These are phyloP conservation scores for Listronotus bonariensis DNA, from an alignment of 1,140 invertebrate species.

Conservation along the genomic window DNA sequence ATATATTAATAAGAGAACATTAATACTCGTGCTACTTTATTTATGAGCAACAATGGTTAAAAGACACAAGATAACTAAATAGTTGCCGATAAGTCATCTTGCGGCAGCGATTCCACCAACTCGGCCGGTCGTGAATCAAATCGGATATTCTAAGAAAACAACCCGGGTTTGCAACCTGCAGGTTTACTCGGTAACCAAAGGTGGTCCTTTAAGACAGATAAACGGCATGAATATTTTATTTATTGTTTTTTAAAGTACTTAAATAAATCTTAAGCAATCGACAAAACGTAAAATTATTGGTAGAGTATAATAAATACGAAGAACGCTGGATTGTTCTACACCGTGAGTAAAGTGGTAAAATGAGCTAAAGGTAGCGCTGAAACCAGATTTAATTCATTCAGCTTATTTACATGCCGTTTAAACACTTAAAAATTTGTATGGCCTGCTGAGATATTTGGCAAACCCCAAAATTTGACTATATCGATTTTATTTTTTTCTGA, in stretches of 20 bases:
- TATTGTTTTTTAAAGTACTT: conserved; percentile 20
- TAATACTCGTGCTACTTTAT: neutral
- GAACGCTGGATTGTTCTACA: neutral
- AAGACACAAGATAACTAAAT: conserved; percentile 27
- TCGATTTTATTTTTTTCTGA: no score
- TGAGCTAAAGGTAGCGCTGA: no score
- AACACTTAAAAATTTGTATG: no score
- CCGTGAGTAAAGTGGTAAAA: neutral
- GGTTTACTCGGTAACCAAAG: conserved; percentile 21
- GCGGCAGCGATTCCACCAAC: conserved; percentile 21
- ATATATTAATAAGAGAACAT: no score
- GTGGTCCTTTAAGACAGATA: conserved; percentile 29
- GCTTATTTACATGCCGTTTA: no score
- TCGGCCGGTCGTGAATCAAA: conserved; percentile 28
- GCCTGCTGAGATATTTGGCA: no score
- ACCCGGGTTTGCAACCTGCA: conserved; percentile 29
- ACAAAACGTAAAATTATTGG: conserved; percentile 19
- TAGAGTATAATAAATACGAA: neutral
- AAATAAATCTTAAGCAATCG: conserved; percentile 21
- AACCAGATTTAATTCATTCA: no score
- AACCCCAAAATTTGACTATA: no score
- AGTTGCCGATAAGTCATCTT: conserved; percentile 30
- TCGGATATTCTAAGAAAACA: conserved; percentile 29
- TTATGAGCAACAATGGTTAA: conserved; percentile 16
- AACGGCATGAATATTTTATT: conserved; percentile 26